These are phyloP conservation scores for Karalla daura DNA, from an alignment of 2,797 vertebrate genomes.

Conservation along the genomic window DNA sequence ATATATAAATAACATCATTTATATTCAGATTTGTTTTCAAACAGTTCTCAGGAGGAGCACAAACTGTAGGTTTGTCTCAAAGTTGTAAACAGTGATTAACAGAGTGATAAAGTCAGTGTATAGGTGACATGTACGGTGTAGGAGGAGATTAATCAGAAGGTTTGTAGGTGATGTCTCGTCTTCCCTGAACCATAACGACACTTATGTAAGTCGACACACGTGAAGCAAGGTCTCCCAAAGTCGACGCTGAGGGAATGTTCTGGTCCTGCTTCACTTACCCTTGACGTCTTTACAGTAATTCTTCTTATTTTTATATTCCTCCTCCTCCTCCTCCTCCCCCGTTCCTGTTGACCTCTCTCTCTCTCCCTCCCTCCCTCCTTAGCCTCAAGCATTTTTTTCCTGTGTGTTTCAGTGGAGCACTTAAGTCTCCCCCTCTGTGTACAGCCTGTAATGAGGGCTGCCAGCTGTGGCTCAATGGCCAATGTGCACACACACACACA, in stretches of 20 bases:
- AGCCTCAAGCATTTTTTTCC: conserved; percentile 44
- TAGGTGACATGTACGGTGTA: too few species aligned
- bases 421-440: conserved; percentile 64
- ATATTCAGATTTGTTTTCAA: not conserved
- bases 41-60: not conserved
- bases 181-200: too few species aligned
- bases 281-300: conserved; percentile 12
- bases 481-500: conserved; percentile 15
- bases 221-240: not conserved
- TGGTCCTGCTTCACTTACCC: conserved; percentile 2
- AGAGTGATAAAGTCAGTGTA: too few species aligned
- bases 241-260: conserved; percentile 7
- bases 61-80: not conserved
- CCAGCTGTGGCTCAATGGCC: conserved; percentile 67
- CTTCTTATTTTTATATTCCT: conserved; percentile 27
- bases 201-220: not conserved
- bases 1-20: conserved; percentile 35
- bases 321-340: not conserved
- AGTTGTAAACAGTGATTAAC: too few species aligned
- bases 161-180: too few species aligned
- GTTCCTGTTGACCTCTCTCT: too few species aligned
- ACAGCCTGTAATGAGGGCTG: conserved; percentile 65
- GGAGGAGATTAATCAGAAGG: too few species aligned
- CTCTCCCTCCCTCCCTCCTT: not conserved
- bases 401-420: conserved; percentile 65